Percentiles rank a stretch among this genome's conserved stretches.
Conservation (phyloP, 2,888 invertebrate species). For the Crocallis elinguaria region DNA sequence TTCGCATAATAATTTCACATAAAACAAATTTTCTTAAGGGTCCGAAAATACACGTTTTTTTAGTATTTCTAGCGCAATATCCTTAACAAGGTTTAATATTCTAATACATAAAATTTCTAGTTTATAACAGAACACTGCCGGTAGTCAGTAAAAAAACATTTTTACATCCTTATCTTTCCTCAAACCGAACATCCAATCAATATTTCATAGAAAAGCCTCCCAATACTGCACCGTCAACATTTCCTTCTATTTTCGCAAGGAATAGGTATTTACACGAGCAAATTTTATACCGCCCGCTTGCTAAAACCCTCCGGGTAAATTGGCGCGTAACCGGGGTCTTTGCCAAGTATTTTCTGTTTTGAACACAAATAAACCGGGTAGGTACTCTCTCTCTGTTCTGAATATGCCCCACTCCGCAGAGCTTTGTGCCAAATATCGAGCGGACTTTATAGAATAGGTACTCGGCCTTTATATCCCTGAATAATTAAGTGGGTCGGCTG, state of each 20-base stretch:
- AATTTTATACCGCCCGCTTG: constrained; percentile 41
- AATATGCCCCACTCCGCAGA: constrained; percentile 47
- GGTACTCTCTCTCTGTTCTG: constrained; percentile 54
- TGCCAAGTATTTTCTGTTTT: constrained; percentile 60
- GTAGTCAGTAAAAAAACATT: background rate
- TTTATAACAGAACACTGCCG: background rate
- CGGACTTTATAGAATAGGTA: constrained; percentile 49
- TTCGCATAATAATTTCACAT: no score
- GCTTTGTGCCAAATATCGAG: constrained; percentile 59
- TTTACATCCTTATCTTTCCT: constrained; percentile 6
- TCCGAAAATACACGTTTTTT: no score
- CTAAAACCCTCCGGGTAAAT: constrained; percentile 41
- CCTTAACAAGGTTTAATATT: no score
- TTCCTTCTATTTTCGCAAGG: constrained; percentile 36
- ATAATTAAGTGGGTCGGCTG: constrained; percentile 43
- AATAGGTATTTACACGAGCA: constrained; percentile 40
- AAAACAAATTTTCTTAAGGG: no score
- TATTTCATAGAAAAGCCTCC: constrained; percentile 33
- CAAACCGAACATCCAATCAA: constrained; percentile 19
- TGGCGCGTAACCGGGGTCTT: constrained; percentile 42
- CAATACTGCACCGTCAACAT: constrained; percentile 40
- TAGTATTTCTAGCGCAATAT: no score
- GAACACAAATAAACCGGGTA: constrained; percentile 55
- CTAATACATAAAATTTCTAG: background rate
- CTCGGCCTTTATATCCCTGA: constrained; percentile 44